phyloP scores from a whole-genome alignment of 2,888 invertebrate genomes.

The Nephrotoma appendiculata region DNA sequence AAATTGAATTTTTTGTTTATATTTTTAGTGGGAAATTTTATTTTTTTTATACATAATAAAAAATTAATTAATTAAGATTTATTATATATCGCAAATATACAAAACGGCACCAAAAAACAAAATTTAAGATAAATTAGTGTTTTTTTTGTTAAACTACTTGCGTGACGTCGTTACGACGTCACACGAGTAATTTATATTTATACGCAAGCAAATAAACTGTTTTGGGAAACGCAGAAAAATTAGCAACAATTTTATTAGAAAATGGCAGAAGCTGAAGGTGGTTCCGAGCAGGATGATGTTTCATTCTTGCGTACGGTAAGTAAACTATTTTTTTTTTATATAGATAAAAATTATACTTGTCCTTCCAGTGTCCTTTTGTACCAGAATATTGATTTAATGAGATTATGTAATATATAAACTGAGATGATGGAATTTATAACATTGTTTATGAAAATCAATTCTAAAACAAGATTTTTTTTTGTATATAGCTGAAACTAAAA shows the following conservation, averaged over 20 bases:
- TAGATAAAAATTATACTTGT: background rate
- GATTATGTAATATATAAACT: background rate
- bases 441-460: background rate
- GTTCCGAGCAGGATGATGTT: conserved; percentile 99
- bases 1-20: background rate
- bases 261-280: conserved; percentile 90
- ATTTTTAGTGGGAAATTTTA: background rate
- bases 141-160: background rate
- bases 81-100: background rate
- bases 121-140: background rate
- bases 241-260: conserved; percentile 10
- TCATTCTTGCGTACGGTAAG: conserved; percentile 98
- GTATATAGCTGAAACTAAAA: background rate
- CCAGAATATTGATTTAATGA: too few relatives aligned
- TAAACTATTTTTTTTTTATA: conserved; percentile 15
- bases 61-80: background rate
- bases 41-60: background rate
- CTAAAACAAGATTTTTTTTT: background rate
- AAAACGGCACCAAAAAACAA: background rate
- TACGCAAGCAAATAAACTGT: background rate
- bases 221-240: background rate
- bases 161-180: conserved; percentile 2
- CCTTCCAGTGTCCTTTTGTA: background rate
- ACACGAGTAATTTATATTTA: background rate
- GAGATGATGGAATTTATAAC: background rate